Conservation (phyloP, 2,113 vertebrate genomes). For the Psittacus erithacus region DNA sequence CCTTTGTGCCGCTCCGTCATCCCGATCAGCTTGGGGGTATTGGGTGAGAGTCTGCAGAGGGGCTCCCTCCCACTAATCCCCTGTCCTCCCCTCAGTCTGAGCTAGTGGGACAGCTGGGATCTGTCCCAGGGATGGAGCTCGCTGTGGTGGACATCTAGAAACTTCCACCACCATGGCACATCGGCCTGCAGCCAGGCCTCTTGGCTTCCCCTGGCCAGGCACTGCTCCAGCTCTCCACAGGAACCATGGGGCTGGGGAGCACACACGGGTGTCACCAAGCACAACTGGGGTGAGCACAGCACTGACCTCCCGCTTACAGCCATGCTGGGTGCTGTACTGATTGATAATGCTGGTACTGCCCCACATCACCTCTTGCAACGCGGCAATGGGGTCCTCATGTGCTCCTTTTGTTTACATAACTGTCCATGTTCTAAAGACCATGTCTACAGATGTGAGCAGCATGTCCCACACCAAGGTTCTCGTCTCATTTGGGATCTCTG, state of each 20-base stretch:
- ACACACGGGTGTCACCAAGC: not conserved
- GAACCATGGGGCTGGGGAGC: rapidly evolving
- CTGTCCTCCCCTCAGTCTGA: not conserved
- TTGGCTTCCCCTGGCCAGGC: rapidly evolving
- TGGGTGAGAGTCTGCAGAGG: not conserved
- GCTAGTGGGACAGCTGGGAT: slow-evolving; percentile 53
- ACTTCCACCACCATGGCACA: not conserved
- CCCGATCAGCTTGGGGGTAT: not conserved
- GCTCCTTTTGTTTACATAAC: not conserved
- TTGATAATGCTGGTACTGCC: not conserved
- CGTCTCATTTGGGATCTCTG: not conserved
- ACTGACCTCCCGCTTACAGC: not conserved
- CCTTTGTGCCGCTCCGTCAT: not conserved
- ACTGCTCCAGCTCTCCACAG: rapidly evolving
- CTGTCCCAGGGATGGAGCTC: not conserved
- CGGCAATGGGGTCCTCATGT: rapidly evolving
- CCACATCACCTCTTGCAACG: rapidly evolving
- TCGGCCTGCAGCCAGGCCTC: not conserved
- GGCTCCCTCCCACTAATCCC: slow-evolving; percentile 21
- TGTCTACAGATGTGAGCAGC: rapidly evolving
- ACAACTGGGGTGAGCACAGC: rapidly evolving
- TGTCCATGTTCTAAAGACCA: not conserved
- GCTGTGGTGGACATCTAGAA: not conserved
- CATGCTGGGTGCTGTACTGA: not conserved
- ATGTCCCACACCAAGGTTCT: not conserved